Conservation (phyloP, 2,113 vertebrate genomes). For the Cochlearius cochlearius region DNA sequence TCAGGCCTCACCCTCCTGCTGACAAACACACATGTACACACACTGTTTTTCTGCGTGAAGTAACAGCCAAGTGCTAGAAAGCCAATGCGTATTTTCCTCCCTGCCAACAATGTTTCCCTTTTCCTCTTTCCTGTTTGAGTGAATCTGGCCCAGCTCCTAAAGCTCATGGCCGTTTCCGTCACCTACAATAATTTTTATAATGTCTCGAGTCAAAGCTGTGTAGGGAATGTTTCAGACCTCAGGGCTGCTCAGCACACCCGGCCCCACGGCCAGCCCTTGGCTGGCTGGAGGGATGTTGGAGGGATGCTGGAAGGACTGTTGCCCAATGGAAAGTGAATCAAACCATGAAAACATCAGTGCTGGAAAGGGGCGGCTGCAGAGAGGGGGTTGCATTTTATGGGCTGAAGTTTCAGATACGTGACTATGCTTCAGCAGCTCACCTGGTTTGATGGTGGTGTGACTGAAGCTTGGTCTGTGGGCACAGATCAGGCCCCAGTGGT, state of each 20-base stretch:
- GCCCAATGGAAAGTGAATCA: background rate
- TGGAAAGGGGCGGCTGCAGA: background rate
- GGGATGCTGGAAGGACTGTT: background rate
- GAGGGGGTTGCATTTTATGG: background rate
- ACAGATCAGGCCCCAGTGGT: too few relatives aligned
- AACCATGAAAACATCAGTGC: background rate
- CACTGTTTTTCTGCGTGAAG: background rate
- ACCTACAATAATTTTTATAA: background rate
- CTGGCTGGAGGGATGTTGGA: background rate
- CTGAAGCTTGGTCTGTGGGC: background rate
- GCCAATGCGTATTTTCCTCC: background rate
- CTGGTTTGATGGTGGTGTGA: background rate
- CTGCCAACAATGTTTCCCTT: background rate
- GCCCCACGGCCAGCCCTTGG: background rate
- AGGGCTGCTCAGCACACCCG: background rate
- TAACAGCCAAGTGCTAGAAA: background rate
- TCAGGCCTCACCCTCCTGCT: background rate
- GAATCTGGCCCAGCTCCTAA: background rate
- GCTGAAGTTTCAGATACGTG: background rate
- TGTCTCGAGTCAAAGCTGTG: background rate
- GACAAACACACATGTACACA: background rate
- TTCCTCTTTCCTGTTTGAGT: constrained; percentile 35
- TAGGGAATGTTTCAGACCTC: background rate
- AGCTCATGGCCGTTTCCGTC: background rate
- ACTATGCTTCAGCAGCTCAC: background rate